Evolutionary conservation across 2,888 invertebrate genomes (phyloP), one percentile per base, ranked within the genome.

Genomic region (Formica aserva): DNA sequence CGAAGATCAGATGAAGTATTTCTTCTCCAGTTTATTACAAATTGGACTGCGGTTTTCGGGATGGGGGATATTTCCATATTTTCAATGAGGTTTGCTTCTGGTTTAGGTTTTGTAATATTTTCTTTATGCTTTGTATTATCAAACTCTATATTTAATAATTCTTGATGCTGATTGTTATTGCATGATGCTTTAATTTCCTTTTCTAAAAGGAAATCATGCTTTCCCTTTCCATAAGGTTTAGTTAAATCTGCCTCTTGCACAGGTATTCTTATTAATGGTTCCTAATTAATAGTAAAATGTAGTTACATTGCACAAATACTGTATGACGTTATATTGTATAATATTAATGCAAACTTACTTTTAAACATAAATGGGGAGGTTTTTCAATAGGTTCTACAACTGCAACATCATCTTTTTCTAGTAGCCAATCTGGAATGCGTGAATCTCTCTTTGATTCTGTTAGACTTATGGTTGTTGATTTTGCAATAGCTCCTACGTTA

Each of bases 1-100:
- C 96, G 95, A 32, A 95, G 95, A 13, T 94, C 94, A n/a, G 93
- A 92, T 38, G 95, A 95, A 0, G 94, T 95, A 87, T 95, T 95
- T 87, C 95, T 95, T 90, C 95, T 96, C 97, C 97, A 97, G 69
- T 95, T 95, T 0, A 95, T 89, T 93, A 96, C 95, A 92, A 97
- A 97, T 91, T 97, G 97, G 11, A 97, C 96, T 77, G 96, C 96
- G 82, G 96, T 96, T 78, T 95, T 95, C 0, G 97, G 97, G 6
- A 95, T 89, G 15, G 93, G 88, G 32, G 95, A 95, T 48, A 95
- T 81, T 84, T 91, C 87, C 76, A 4, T 18, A 69, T 13, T 78
- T 45, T 91, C 6, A 1, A 8, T 4, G 18, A 60, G n/a, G 48
- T 45, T 45, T 60, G 72, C 22, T 66, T 35, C 15, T n/a, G 11